Conservation (phyloP, 2,113 vertebrate species). For the Puffinus mauretanicus region DNA sequence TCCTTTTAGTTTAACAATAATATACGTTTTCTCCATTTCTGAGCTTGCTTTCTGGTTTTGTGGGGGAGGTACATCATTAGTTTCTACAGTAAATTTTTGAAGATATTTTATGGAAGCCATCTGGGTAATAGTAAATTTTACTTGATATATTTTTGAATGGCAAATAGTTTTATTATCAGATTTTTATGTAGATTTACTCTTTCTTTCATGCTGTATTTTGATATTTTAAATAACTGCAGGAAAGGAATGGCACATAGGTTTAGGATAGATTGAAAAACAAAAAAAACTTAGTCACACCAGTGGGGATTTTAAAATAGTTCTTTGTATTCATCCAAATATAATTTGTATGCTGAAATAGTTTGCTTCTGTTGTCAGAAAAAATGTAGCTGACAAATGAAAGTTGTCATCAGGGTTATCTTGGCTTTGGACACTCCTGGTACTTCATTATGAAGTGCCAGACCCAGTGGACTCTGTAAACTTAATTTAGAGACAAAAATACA, state of each 20-base stretch:
- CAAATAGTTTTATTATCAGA: not conserved
- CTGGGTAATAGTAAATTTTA: not conserved
- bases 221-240: not conserved
- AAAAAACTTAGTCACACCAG: not conserved
- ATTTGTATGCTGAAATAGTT: not conserved
- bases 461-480: not conserved
- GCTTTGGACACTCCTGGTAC: not conserved
- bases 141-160: not conserved
- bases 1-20: not conserved
- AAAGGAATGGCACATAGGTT: not conserved
- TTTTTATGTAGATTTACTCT: not conserved
- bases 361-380: slow-evolving; percentile 30
- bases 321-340: not conserved
- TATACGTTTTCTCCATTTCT: not conserved
- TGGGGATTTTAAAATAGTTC: not conserved
- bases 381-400: slow-evolving; percentile 22
- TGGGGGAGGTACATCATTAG: not conserved
- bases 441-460: not conserved
- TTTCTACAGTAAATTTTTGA: not conserved
- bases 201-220: not conserved
- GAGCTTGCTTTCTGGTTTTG: not conserved
- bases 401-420: not conserved
- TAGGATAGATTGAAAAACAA: not conserved
- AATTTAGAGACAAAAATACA: slow-evolving; percentile 18
- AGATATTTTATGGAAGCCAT: not conserved